phyloP scores from a whole-genome alignment of 2,113 vertebrate genomes.

The Myotis lucifugus region DNA sequence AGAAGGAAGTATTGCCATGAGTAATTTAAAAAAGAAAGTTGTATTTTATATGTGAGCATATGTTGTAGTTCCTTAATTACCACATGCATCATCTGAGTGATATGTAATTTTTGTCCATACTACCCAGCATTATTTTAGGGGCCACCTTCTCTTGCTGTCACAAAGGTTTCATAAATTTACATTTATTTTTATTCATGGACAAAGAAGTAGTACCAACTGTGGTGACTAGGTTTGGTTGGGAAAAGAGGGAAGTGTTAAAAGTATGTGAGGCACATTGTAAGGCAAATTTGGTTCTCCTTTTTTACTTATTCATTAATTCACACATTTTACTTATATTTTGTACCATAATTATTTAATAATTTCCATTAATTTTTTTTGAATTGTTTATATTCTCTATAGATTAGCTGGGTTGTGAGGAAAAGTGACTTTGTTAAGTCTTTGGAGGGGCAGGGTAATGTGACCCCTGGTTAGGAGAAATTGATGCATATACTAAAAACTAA shows the following conservation, averaged over 20 bases:
- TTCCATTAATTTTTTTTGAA: neutral
- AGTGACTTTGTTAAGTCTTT: constrained; percentile 20
- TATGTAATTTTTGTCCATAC: neutral
- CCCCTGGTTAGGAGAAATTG: neutral
- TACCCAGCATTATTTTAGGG: neutral
- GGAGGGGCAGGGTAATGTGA: neutral
- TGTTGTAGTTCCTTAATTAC: neutral
- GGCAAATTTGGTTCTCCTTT: neutral
- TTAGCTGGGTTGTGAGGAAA: constrained; percentile 11
- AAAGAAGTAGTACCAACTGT: neutral
- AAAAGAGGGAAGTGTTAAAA: neutral
- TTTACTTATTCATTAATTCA: constrained; percentile 9
- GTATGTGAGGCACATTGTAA: neutral
- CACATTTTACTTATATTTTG: constrained; percentile 22
- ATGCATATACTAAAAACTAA: neutral
- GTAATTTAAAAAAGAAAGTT: neutral
- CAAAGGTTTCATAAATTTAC: constrained; percentile 6
- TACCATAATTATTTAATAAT: neutral
- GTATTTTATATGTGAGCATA: neutral
- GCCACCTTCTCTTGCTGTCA: neutral
- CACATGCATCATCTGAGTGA: neutral
- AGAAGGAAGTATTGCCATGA: neutral
- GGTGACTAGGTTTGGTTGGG: neutral
- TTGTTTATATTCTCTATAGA: neutral
- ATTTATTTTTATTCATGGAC: constrained; percentile 12